A percentile compares a stretch with the other conserved stretches of the same genome.
Conservation (phyloP, 1,140 invertebrate genomes). For the Glossosoma conforme region DNA sequence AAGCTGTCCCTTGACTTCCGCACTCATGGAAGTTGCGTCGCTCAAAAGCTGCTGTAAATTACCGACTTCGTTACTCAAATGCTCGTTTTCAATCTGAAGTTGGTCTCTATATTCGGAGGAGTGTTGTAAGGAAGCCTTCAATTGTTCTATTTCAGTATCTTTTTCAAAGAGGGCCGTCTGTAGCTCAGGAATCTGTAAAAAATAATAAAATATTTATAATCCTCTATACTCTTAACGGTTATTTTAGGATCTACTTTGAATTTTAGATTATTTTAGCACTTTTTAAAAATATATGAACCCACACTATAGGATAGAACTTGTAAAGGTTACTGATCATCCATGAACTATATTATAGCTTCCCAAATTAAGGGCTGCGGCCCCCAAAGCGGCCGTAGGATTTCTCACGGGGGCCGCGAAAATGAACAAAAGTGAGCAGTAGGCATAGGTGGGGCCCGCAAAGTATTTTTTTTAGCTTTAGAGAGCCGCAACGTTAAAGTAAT, state of each 20-base stretch:
- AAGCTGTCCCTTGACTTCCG: constrained; percentile 44
- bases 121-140: constrained; percentile 56
- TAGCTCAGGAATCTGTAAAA: constrained; percentile 56
- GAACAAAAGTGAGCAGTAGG: no score
- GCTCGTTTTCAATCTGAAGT: constrained; percentile 54
- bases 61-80: constrained; percentile 57
- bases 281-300: no score
- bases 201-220: background rate
- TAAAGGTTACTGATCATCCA: no score
- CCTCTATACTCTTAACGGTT: background rate
- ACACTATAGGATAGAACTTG: no score
- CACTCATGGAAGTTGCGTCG: constrained; percentile 47
- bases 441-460: no score
- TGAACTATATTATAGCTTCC: no score
- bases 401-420: no score
- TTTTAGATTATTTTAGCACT: no score
- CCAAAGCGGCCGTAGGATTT: no score
- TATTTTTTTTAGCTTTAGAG: no score
- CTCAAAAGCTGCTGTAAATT: constrained; percentile 54
- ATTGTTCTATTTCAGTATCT: constrained; percentile 55
- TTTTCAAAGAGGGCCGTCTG: constrained; percentile 54
- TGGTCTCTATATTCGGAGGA: constrained; percentile 53
- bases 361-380: no score
- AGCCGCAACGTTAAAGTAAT: no score
- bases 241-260: background rate